Percentiles rank a stretch among this genome's conserved stretches.
Evolutionary conservation across 2,113 vertebrate species (phyloP).

Genomic region (Platysteira castanea): DNA sequence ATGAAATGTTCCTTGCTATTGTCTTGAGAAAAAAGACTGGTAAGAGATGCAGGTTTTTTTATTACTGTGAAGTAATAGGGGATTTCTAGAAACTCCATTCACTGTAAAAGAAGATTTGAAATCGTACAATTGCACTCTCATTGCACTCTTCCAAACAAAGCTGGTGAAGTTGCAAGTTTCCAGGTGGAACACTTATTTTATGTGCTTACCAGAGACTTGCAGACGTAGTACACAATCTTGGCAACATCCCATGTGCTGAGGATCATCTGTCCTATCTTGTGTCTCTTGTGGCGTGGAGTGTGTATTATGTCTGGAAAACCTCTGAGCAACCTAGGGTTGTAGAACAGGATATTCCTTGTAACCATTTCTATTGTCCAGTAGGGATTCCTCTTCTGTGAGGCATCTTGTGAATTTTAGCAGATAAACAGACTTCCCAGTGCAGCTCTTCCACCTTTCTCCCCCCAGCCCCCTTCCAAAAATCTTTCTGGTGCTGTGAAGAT

Average conservation of each 20-base stretch:
- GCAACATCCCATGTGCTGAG: accelerated
- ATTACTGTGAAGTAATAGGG: neutral
- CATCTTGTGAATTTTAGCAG: neutral
- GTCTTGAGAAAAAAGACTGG: neutral
- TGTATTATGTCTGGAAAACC: neutral
- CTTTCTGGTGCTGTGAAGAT: neutral
- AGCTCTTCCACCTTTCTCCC: neutral
- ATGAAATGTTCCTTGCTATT: neutral
- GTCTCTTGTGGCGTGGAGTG: accelerated
- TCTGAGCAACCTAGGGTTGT: neutral
- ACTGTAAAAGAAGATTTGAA: neutral
- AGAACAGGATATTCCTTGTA: neutral
- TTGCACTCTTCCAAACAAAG: neutral
- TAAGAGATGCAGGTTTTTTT: neutral
- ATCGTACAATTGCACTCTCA: neutral
- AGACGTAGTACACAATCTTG: accelerated
- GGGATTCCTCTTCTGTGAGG: neutral
- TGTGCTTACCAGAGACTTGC: neutral
- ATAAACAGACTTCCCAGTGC: neutral
- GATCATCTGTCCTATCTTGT: neutral
- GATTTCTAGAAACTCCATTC: neutral
- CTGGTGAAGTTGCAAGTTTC: neutral
- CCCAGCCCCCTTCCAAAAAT: accelerated
- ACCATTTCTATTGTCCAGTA: neutral
- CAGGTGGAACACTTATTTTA: neutral